Evolutionary conservation across 2,797 vertebrate species (phyloP), one percentile per base, ranked within the genome.

Genomic region (Aselliscus stoliczkanus): DNA sequence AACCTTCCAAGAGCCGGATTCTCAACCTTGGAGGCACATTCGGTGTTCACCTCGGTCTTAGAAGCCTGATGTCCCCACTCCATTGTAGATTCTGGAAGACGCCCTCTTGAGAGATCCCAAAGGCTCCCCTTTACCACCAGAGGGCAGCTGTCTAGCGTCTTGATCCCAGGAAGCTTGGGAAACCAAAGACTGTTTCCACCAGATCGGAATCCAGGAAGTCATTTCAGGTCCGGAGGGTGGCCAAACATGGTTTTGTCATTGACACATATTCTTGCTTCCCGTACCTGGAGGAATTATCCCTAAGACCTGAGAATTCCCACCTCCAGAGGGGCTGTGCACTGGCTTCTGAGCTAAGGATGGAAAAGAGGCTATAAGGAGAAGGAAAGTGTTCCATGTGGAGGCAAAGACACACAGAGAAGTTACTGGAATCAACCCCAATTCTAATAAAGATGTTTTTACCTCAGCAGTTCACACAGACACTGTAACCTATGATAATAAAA

Each of bases 191-290:
- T 56, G 39, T 62, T 83, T 65, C 21, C 39, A 42, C 21, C 11
- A 13, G 50, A 47, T 23, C 14, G 52, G 29, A 76, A 62, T 17
- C 18, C 34, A 6, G 50, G 25, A 56, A 34, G 54, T 29, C 56
- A 80, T 37, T 54, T 73, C 37, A 54, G 25, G 29, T 34, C 64
- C 44, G 31, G 54, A 17, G 70, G 25, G 47, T 14, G 47, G n/a
- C 44, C 15, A 86, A 37, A 42, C 1, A 1, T 1, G 4, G 18
- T 37, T 34, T 47, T n/a, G 72, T 37, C 7, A 0, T 11, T 11
- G 39, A 52, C 44, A 34, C 42, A 34, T 4, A 31, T 77, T 29
- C 60, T 60, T 50, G n/a, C 60, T 39, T 56, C 14, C 67, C 79
- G 69, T 8, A 27, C 31, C 29, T 31, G 23, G 29, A 17, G 27